phyloP scores from a whole-genome alignment of 2,888 invertebrate genomes.

The Melieria crassipennis region DNA sequence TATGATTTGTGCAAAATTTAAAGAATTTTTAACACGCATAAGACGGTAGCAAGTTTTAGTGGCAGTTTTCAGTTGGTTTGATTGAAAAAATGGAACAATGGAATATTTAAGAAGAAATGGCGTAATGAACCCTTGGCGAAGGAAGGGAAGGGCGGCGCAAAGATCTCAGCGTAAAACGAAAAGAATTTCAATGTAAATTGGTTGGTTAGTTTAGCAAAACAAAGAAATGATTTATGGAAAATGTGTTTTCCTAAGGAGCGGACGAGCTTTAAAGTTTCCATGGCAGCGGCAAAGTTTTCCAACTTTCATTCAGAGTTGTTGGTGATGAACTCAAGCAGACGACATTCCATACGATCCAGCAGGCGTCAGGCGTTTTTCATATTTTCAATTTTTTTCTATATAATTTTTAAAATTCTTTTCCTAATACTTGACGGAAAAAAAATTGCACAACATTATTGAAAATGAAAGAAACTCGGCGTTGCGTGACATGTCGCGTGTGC shows the following conservation, averaged over 20 bases:
- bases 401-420: conserved; percentile 8
- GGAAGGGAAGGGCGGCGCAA: conserved; percentile 9
- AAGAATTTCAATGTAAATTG: conserved; percentile 10
- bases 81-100: not conserved
- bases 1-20: conserved; percentile 10
- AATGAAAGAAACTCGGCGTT: too few relatives aligned
- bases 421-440: not conserved
- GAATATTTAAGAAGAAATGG: not conserved
- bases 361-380: not conserved
- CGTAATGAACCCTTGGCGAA: not conserved
- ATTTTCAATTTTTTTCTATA: not conserved
- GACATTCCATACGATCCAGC: too few relatives aligned
- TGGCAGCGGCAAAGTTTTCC: too few relatives aligned
- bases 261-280: too few relatives aligned
- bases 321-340: too few relatives aligned
- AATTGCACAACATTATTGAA: too few relatives aligned
- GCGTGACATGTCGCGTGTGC: too few relatives aligned
- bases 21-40: conserved; percentile 31
- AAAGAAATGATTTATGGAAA: too few relatives aligned
- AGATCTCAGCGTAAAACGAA: conserved; percentile 15
- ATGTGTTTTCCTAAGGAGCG: too few relatives aligned
- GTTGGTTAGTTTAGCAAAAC: not conserved
- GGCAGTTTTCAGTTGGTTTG: not conserved
- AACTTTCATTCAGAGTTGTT: too few relatives aligned
- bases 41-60: not conserved